Evolutionary conservation across 2,888 invertebrate species (phyloP), one percentile per base, ranked within the genome.

Genomic region (Onchidella celtica): DNA sequence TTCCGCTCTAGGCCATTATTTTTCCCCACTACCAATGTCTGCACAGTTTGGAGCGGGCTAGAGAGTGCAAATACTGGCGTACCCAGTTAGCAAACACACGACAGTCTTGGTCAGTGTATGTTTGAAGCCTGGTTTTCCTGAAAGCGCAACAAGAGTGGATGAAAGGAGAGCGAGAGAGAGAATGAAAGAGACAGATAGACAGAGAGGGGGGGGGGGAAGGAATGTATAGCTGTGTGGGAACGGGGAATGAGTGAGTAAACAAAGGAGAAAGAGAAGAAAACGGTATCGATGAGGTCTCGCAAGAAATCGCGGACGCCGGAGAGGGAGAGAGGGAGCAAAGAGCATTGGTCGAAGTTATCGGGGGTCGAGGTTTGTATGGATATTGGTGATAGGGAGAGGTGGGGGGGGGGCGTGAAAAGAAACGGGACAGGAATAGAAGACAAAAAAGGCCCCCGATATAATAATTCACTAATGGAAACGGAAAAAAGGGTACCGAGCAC

Each of bases 401-500:
- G n/a, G 3, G 57, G n/a, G 3, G 27, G 2, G 9, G 32, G 11
- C 6, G 9, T 2, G 34, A 11, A 17, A 47, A 47, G 9, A 6
- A 47, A 17, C 47, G 47, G 9, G 47, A 47, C 17, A 47, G 9
- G 17, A 11, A 17, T 6, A 11, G 47, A 6, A 47, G 9, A 47
- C 47, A 17, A 47, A 47, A 47, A 47, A 47, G 17, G 9, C 47
- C 6, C 27, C 55, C 34, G 57, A 57, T 72, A 72, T 47, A 72
- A n/a, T n/a, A n/a, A n/a, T 72, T 59, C 72, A 57, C 72, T 72
- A 57, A 57, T 72, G 72, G 72, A 72, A 34, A 72, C 57, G 57
- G 34, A 57, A 34, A 32, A 34, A 32, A n/a, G 72, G n/a, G 72
- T 27, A 34, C 34, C 34, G 9, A 72, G n/a, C 32, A 57, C 72